phyloP scores from a whole-genome alignment of 2,888 invertebrate genomes.

The Cybosia mesomella region DNA sequence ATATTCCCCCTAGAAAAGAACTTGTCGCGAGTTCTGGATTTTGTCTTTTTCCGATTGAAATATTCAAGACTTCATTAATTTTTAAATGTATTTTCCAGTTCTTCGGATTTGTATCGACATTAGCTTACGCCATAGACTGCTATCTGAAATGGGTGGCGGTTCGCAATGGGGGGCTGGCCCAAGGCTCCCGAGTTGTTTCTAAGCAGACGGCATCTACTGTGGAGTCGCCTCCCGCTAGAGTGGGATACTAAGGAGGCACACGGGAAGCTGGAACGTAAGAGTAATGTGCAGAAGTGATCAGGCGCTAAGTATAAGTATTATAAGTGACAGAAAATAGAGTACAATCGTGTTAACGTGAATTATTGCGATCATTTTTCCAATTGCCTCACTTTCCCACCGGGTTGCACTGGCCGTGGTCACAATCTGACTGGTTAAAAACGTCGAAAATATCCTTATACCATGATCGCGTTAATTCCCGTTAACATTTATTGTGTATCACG shows the following conservation, averaged over 20 bases:
- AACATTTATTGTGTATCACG: not conserved
- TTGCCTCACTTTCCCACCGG: not conserved
- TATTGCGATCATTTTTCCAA: not conserved
- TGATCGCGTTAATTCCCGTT: not conserved
- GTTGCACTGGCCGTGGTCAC: not conserved
- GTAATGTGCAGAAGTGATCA: not conserved
- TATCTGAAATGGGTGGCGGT: constrained; percentile 92
- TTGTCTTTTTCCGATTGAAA: too few species aligned
- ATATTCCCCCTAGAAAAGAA: too few species aligned
- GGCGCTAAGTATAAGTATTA: constrained; percentile 9
- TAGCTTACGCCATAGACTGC: constrained; percentile 92
- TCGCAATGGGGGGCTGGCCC: constrained; percentile 90
- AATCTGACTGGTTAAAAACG: not conserved
- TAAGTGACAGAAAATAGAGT: not conserved
- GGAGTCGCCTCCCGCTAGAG: constrained; percentile 63
- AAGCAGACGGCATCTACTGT: constrained; percentile 88
- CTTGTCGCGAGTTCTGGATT: too few species aligned
- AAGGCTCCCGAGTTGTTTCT: constrained; percentile 89
- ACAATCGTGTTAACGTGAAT: not conserved
- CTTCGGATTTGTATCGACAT: constrained; percentile 94
- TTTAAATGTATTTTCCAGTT: constrained; percentile 85
- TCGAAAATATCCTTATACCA: not conserved
- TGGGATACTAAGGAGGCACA: constrained; percentile 64
- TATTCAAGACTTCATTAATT: not conserved
- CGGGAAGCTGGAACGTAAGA: not conserved